Conservation (phyloP, 2,888 invertebrate genomes). For the Synergus japonicus region DNA sequence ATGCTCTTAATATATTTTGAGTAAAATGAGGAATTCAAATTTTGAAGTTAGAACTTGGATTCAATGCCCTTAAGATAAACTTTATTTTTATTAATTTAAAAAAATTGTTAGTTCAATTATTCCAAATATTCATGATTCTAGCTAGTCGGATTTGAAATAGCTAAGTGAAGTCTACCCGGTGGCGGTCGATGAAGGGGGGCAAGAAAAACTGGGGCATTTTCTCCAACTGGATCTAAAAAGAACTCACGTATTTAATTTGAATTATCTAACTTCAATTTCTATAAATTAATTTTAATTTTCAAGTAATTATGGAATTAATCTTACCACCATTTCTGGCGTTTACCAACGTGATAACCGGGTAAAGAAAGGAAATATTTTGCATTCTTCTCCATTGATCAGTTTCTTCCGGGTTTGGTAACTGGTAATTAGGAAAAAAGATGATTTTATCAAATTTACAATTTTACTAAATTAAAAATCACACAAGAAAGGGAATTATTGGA, state of each 20-base stretch:
- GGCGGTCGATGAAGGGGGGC: constrained; percentile 57
- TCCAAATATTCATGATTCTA: constrained; percentile 34
- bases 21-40: no score
- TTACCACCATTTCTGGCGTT: constrained; percentile 56
- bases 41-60: no score
- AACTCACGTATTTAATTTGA: constrained; percentile 32
- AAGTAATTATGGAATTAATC: constrained; percentile 3
- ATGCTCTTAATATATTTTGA: not conserved
- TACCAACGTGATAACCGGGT: constrained; percentile 57
- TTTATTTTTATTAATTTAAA: not conserved
- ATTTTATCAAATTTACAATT: not conserved
- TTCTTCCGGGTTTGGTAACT: constrained; percentile 43
- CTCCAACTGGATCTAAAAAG: constrained; percentile 57
- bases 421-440: not conserved
- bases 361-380: constrained; percentile 55
- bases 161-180: constrained; percentile 61
- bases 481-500: no score
- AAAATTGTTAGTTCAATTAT: not conserved
- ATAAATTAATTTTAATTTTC: not conserved
- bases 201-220: constrained; percentile 55
- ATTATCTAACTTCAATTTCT: not conserved
- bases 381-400: constrained; percentile 50
- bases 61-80: not conserved
- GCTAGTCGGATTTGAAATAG: constrained; percentile 56
- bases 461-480: not conserved